Conservation (phyloP, 2,113 vertebrate species). For the Hepsetus odoe region DNA sequence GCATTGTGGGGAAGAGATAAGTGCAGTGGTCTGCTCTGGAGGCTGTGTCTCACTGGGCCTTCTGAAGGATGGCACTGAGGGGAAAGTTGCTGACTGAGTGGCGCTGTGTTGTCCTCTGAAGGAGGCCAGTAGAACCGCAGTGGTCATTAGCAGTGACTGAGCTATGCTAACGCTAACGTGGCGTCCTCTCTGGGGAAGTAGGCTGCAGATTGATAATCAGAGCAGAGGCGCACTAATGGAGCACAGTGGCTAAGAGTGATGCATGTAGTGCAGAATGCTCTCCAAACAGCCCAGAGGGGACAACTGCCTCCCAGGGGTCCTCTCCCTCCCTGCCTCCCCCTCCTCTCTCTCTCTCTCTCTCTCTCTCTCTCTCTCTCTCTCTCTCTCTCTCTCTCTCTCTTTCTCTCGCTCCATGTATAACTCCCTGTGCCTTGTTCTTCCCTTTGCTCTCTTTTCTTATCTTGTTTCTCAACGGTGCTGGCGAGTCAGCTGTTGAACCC, state of each 20-base stretch:
- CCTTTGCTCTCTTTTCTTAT: conserved; percentile 10
- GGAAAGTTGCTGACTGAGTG: conserved; percentile 44
- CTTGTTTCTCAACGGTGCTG: neutral
- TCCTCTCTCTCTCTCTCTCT: neutral
- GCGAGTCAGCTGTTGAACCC: conserved; percentile 34
- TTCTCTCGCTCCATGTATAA: neutral
- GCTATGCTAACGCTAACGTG: conserved; percentile 43
- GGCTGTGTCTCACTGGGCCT: conserved; percentile 5
- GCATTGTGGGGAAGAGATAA: conserved; percentile 20
- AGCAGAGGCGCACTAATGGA: conserved; percentile 55
- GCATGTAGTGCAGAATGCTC: conserved; percentile 51
- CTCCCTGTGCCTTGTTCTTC: no score
- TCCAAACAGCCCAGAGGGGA: conserved; percentile 55
- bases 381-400: neutral
- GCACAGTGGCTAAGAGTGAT: conserved; percentile 54
- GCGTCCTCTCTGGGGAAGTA: conserved; percentile 26
- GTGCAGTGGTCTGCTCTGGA: conserved; percentile 13
- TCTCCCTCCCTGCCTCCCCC: neutral
- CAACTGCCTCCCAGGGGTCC: conserved; percentile 27
- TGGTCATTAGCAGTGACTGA: conserved; percentile 48
- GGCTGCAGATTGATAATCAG: conserved; percentile 59
- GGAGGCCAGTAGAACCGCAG: conserved; percentile 25
- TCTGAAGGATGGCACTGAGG: conserved; percentile 32
- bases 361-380: neutral
- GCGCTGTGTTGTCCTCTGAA: conserved; percentile 34